Conservation (phyloP, 1,140 invertebrate genomes). For the Brachionus plicatilis region DNA sequence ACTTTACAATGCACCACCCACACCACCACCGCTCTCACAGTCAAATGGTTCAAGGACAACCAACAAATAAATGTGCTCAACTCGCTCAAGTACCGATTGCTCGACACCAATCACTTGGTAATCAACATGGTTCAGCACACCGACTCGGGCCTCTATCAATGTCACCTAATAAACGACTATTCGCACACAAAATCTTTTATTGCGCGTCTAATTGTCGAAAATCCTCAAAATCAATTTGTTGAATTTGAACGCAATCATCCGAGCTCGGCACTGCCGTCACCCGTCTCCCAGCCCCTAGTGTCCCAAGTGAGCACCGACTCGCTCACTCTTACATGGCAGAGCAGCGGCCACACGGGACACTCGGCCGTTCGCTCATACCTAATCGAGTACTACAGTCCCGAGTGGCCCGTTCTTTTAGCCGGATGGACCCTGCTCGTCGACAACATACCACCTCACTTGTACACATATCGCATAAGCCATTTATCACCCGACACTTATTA, state of each 20-base stretch:
- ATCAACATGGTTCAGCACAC: neutral
- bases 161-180: neutral
- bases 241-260: neutral
- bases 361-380: neutral
- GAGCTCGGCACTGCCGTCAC: conserved; percentile 8
- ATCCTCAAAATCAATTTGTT: conserved; percentile 5
- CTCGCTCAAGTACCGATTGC: neutral
- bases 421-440: neutral
- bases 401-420: neutral
- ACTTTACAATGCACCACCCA: neutral
- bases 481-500: neutral
- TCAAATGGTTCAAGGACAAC: conserved; percentile 18
- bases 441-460: neutral
- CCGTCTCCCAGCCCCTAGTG: conserved; percentile 11
- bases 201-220: neutral
- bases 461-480: neutral
- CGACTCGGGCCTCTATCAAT: conserved; percentile 5
- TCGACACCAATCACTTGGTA: neutral
- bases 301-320: neutral
- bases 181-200: neutral
- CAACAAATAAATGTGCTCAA: neutral
- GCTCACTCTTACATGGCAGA: neutral
- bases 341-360: neutral
- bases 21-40: too few species aligned
- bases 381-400: conserved; percentile 13